Conservation (phyloP, 2,888 invertebrate species). For the Pollenia angustigena region DNA sequence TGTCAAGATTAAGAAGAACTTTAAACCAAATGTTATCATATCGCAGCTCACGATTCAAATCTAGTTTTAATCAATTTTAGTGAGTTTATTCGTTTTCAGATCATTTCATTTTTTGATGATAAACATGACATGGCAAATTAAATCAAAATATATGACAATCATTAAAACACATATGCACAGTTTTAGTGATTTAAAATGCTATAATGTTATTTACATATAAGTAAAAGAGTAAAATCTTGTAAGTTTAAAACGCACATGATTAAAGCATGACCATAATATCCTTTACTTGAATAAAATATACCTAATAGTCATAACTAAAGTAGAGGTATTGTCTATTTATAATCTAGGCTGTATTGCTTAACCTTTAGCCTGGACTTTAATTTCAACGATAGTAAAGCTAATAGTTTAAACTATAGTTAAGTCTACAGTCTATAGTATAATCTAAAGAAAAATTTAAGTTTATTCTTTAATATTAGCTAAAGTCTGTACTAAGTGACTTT, state of each 20-base stretch:
- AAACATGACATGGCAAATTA: slow-evolving; percentile 62
- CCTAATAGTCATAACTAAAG: too few species aligned
- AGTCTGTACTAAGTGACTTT: too few species aligned
- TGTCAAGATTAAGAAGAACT: slow-evolving; percentile 37
- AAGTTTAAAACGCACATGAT: background rate
- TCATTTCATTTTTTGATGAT: slow-evolving; percentile 31
- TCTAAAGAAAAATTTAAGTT: too few species aligned
- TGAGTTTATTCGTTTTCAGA: slow-evolving; percentile 2
- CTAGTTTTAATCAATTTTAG: slow-evolving; percentile 33
- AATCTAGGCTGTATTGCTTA: too few species aligned
- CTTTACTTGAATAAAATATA: too few species aligned
- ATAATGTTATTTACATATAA: background rate
- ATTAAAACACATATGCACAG: slow-evolving; percentile 4
- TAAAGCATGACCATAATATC: too few species aligned
- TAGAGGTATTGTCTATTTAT: too few species aligned
- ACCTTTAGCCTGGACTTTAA: background rate
- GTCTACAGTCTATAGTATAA: background rate
- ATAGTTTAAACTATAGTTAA: too few species aligned
- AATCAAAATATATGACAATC: slow-evolving; percentile 59
- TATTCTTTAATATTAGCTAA: too few species aligned
- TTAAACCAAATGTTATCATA: slow-evolving; percentile 29
- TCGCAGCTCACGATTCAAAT: slow-evolving; percentile 15
- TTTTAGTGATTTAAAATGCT: background rate
- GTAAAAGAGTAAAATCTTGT: slow-evolving; percentile 26
- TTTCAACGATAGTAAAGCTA: background rate